These are phyloP conservation scores for Lates calcarifer DNA, from an alignment of 2,113 vertebrate species.

Conservation along the genomic window DNA sequence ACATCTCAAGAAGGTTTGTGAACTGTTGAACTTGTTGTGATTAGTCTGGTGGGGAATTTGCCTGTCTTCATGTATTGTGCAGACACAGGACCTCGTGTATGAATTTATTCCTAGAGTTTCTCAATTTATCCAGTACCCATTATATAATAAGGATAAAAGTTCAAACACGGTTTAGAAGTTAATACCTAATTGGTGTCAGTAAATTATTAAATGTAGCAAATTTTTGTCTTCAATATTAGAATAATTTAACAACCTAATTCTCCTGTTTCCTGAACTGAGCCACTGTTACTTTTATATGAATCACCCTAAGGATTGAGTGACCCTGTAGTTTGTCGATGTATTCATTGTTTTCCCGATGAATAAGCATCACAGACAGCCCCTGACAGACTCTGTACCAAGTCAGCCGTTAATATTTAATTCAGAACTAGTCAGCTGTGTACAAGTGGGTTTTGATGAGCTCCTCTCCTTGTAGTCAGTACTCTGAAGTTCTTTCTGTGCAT, in stretches of 20 bases:
- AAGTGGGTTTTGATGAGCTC: constrained; percentile 68
- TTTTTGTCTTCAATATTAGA: background rate
- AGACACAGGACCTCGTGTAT: background rate
- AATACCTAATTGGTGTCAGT: background rate
- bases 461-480: constrained; percentile 51
- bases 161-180: background rate
- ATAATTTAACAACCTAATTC: constrained; percentile 25
- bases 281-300: constrained; percentile 8
- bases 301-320: constrained; percentile 5
- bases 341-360: constrained; percentile 52
- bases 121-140: background rate
- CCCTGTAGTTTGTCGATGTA: constrained; percentile 28
- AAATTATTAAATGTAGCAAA: constrained; percentile 3
- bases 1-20: constrained; percentile 97
- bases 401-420: constrained; percentile 71
- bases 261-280: constrained; percentile 12
- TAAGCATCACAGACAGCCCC: constrained; percentile 33
- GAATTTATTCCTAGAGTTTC: background rate
- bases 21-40: background rate
- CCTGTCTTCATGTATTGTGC: background rate
- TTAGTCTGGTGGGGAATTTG: background rate
- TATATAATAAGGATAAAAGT: background rate
- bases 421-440: constrained; percentile 49
- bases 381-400: constrained; percentile 47
- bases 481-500: constrained; percentile 61